These are phyloP conservation scores for Cetonia aurata DNA, from an alignment of 2,888 invertebrate genomes.

Conservation along the genomic window DNA sequence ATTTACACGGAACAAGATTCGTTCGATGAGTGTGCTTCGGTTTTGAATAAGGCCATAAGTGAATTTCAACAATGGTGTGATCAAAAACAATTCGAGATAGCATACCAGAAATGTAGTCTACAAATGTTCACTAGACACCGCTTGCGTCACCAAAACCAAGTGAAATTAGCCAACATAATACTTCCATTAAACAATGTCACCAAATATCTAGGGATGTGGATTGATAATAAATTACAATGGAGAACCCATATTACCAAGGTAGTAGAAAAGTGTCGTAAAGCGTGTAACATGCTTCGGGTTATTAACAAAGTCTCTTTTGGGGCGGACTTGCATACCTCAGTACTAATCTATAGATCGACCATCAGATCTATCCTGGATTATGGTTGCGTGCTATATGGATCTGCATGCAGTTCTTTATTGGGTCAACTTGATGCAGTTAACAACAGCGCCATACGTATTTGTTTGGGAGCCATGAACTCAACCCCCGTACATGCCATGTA, in stretches of 20 bases:
- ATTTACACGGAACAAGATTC: neutral
- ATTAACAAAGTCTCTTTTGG: neutral
- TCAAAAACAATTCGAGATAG: neutral
- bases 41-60: neutral
- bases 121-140: constrained; percentile 2
- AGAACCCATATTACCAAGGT: neutral
- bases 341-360: too few relatives aligned
- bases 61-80: constrained; percentile 1
- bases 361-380: neutral
- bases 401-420: too few relatives aligned
- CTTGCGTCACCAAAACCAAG: neutral
- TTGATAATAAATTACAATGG: neutral
- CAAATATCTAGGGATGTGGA: too few relatives aligned
- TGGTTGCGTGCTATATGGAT: neutral
- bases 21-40: neutral
- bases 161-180: neutral
- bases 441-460: too few relatives aligned
- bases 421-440: too few relatives aligned
- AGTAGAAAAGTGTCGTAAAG: neutral
- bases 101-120: neutral
- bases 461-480: neutral
- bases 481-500: neutral
- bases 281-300: neutral
- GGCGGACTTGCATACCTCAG: too few relatives aligned
- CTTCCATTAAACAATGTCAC: neutral